Conservation (phyloP, 2,113 vertebrate genomes). For the Gasterosteus aculeatus region DNA sequence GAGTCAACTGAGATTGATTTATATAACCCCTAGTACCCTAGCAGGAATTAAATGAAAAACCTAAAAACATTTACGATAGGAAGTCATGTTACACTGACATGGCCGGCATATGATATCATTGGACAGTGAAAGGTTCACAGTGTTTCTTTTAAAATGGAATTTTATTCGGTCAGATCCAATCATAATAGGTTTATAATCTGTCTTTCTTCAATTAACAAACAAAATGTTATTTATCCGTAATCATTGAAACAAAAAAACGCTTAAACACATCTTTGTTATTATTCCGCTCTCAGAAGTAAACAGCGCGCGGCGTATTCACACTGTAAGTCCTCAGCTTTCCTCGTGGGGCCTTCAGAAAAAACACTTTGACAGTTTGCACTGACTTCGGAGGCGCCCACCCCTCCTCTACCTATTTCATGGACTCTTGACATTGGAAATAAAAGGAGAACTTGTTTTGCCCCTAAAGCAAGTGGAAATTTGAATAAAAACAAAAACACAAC, state of each 20-base stretch:
- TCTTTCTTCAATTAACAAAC: conserved; percentile 25
- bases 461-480: conserved; percentile 16
- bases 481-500: conserved; percentile 53
- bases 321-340: conserved; percentile 20
- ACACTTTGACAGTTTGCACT: conserved; percentile 34
- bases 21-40: neutral
- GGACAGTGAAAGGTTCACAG: conserved; percentile 21
- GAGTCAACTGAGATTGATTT: conserved; percentile 2
- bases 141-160: conserved; percentile 7
- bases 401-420: conserved; percentile 66
- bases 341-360: conserved; percentile 35
- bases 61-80: conserved; percentile 19
- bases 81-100: conserved; percentile 41
- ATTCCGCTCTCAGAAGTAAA: conserved; percentile 36
- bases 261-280: conserved; percentile 22
- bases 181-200: neutral
- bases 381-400: conserved; percentile 39
- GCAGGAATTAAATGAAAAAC: conserved; percentile 27
- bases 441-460: conserved; percentile 46
- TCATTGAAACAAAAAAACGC: neutral
- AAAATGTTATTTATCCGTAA: conserved; percentile 11
- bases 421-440: conserved; percentile 64
- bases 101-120: conserved; percentile 15
- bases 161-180: neutral
- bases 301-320: conserved; percentile 28